Conservation (phyloP, 2,113 vertebrate species). For the Oxyruncus cristatus region DNA sequence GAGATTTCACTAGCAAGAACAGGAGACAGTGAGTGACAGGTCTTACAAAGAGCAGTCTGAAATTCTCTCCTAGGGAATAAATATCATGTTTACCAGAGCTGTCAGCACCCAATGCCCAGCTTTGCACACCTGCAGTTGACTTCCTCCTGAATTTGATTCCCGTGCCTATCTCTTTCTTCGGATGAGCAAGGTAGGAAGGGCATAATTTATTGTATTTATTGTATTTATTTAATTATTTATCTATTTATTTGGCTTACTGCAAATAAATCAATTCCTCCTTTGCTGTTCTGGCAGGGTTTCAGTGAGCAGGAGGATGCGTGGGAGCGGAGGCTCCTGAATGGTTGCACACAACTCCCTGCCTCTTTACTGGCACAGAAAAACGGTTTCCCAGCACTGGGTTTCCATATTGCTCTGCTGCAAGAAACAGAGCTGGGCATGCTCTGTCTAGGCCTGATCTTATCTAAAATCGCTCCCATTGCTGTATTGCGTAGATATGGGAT, state of each 20-base stretch:
- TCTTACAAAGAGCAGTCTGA: not conserved
- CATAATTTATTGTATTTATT: not conserved
- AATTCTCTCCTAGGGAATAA: constrained; percentile 26
- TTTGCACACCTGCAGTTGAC: not conserved
- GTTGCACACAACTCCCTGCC: constrained; percentile 45
- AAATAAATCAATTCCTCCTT: not conserved
- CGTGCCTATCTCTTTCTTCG: not conserved
- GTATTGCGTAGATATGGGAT: constrained; percentile 1
- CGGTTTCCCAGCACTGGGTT: constrained; percentile 19
- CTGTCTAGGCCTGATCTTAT: constrained; percentile 52
- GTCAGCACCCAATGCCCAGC: constrained; percentile 20
- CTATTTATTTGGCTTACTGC: not conserved
- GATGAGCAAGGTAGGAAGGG: not conserved
- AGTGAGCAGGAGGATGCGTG: constrained; percentile 7
- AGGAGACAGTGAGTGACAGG: not conserved
- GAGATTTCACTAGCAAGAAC: not conserved
- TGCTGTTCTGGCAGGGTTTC: not conserved
- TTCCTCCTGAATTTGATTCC: not conserved
- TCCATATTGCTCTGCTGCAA: constrained; percentile 47
- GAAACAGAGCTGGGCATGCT: constrained; percentile 47
- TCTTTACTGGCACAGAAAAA: not conserved
- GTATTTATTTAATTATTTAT: not conserved
- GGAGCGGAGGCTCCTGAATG: constrained; percentile 25
- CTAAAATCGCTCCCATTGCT: constrained; percentile 12
- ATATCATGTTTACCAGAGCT: constrained; percentile 6